Percentiles rank a stretch among this genome's conserved stretches.
Conservation (phyloP, 1,140 invertebrate genomes). For the Zaprionus africanus region DNA sequence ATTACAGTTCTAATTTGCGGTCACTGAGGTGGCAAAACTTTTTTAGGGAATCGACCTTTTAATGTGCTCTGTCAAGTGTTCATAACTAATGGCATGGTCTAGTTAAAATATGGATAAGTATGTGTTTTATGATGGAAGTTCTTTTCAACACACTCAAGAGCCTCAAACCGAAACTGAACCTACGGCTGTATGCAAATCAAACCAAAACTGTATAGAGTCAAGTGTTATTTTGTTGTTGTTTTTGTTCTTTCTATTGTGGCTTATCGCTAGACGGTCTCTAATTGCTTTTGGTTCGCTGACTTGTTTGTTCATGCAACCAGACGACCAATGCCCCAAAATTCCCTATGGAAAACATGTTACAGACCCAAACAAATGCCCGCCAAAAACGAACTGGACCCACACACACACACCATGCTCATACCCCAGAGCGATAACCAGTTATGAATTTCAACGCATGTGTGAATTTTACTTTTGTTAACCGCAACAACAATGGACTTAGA, state of each 20-base stretch:
- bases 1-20: slow-evolving; percentile 61
- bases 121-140: not conserved
- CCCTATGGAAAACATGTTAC: slow-evolving; percentile 21
- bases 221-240: slow-evolving; percentile 23
- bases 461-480: slow-evolving; percentile 28
- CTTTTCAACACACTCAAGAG: not conserved
- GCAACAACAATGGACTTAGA: slow-evolving; percentile 12
- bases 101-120: not conserved
- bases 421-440: slow-evolving; percentile 34
- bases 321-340: not conserved
- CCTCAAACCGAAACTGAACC: not conserved
- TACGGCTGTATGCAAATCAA: slow-evolving; percentile 9
- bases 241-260: slow-evolving; percentile 15
- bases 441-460: slow-evolving; percentile 50
- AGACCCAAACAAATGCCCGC: slow-evolving; percentile 28
- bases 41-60: not conserved
- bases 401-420: not conserved
- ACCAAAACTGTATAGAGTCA: slow-evolving; percentile 20
- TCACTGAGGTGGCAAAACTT: slow-evolving; percentile 25
- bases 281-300: slow-evolving; percentile 49
- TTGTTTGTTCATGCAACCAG: slow-evolving; percentile 11
- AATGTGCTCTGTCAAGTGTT: slow-evolving; percentile 22
- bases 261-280: slow-evolving; percentile 40
- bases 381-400: slow-evolving; percentile 4
- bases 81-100: slow-evolving; percentile 10